Evolutionary conservation across 2,888 invertebrate species (phyloP), one percentile per base, ranked within the genome.

Genomic region (Cyclophora albipunctata): DNA sequence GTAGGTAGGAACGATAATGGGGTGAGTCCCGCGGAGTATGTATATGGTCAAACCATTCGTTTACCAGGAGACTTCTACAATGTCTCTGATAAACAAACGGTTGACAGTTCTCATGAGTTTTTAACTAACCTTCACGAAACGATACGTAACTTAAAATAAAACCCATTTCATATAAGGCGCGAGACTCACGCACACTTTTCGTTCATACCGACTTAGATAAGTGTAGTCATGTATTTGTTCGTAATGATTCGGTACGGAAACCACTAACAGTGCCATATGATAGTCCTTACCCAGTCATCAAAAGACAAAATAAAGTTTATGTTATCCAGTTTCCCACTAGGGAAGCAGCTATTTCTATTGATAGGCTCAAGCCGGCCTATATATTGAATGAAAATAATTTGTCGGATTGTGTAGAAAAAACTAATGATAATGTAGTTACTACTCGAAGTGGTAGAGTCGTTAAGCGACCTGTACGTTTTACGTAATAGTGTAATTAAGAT

Each of bases 171-270:
- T 3, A 40, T 5, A 5, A 41, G 41, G 7, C 41, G 41, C 41
- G 41, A 7, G 48, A 34, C 4, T 47, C 37, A 41, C 42, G 35
- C 4, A 35, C 40, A 2, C 20, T 47, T 4, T 56, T 57, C 7
- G 42, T 58, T 5, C 52, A 52, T 4, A 45, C 40, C 5, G 47
- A 48, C 45, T 6, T 58, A 40, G 37, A 47, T 3, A 45, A 50
- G 2, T 54, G 58, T 34, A 34, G 50, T 0, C 45, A 49, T 34
- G 55, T 60, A 4, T 58, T 58, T 37, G 5, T 58, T 0, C 50
- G 57, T 5, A 48, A 46, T 7, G 55, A 55, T n/a, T 42, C 45
- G n/a, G 47, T 51, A 4, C 46, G 45, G 34, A 54, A 42, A 20
- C 47, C 57, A 2, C 33, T 57, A 5, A 45, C 45, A 43, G 41